A percentile compares a stretch with the other conserved stretches of the same genome.
These are phyloP conservation scores for Cremastinae sp. DNA, from an alignment of 2,888 invertebrate genomes.

Conservation along the genomic window DNA sequence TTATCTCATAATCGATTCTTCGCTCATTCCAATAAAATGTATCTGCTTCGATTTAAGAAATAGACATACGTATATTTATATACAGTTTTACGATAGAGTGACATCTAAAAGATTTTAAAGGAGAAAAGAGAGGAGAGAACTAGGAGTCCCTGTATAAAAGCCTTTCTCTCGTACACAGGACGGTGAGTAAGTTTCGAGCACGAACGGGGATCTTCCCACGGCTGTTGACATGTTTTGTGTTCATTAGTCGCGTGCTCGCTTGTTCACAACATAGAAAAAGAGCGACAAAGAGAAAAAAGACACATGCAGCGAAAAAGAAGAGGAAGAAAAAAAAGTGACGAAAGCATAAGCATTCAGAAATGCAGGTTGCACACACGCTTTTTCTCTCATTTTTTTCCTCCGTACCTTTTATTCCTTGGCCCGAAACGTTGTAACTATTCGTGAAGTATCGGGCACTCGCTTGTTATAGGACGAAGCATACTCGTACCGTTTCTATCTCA, in stretches of 20 bases:
- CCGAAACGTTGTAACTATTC: constrained; percentile 22
- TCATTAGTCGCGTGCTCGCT: constrained; percentile 75
- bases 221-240: constrained; percentile 79
- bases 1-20: too few species aligned
- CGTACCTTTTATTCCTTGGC: too few species aligned
- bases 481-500: constrained; percentile 59
- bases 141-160: constrained; percentile 28
- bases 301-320: too few species aligned
- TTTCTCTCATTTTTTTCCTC: constrained; percentile 34
- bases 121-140: too few species aligned
- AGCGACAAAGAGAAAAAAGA: too few species aligned
- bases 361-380: constrained; percentile 49
- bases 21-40: too few species aligned
- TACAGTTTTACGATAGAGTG: background rate
- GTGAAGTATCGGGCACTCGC: constrained; percentile 18
- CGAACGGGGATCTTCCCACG: constrained; percentile 74
- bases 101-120: background rate
- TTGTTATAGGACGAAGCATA: too few species aligned
- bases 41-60: too few species aligned
- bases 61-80: too few species aligned
- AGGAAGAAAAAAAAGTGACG: constrained; percentile 10
- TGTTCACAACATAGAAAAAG: constrained; percentile 28
- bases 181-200: constrained; percentile 29
- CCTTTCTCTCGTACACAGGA: constrained; percentile 41
- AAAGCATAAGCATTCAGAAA: constrained; percentile 48